Evolutionary conservation across 2,797 vertebrate genomes (phyloP), one percentile per base, ranked within the genome.

Genomic region (Channa striata): DNA sequence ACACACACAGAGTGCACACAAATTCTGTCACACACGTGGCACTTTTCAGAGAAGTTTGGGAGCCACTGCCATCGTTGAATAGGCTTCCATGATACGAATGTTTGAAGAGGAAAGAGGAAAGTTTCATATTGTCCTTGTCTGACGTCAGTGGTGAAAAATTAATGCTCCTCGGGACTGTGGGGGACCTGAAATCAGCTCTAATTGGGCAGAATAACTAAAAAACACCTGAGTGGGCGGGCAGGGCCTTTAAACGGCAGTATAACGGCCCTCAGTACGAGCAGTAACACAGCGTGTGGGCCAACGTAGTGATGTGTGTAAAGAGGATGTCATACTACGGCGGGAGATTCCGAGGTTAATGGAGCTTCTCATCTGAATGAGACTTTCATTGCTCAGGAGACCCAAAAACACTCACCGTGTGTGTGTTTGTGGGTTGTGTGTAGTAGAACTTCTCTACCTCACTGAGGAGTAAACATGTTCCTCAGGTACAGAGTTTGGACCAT

Each of bases 271-370:
- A 3, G 59, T 50, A 59, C 59, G 82, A 78, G 62, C 37, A 58
- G 39, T 68, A 34, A 68, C 80, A 67, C 64, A 43, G 25, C 21
- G 33, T 64, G 67, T 70, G 78, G 74, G 71, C 77, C 82, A 73
- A 72, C 77, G 67, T 70, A 58, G 67, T 39, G 74, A 71, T 83
- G 80, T 77, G 77, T 83, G 71, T 72, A 56, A 74, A 82, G 80
- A 79, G 75, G 82, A 76, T 83, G 83, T 75, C 71, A 77, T 74
- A 62, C 40, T 13, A 70, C 56, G 59, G 69, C 71, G 67, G 72
- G 57, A 78, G 82, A 87, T 88, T 83, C 80, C 47, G 59, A 86
- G 74, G 81, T 84, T 91, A 89, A 87, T 89, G 85, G 83, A 88
- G 85, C 83, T 75, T 85, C 78, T 89, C 67, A 11, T 89, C 73